Evolutionary conservation across 2,113 vertebrate species (phyloP).

Genomic region (Pogona vitticeps): DNA sequence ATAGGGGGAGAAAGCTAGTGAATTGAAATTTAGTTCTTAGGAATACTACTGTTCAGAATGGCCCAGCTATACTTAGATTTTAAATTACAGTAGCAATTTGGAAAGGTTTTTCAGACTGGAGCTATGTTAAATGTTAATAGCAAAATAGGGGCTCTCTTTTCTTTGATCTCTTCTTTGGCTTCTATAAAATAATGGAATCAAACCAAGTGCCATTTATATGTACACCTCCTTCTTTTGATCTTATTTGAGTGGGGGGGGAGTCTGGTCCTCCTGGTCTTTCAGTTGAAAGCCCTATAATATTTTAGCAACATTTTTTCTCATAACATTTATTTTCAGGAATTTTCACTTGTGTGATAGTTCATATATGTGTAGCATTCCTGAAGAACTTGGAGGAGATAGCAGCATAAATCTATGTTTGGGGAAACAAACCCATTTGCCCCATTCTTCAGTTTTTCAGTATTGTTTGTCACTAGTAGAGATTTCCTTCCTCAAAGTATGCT

Average conservation of each 20-base stretch:
- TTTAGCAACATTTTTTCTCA: constrained; percentile 37
- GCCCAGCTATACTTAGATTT: constrained; percentile 61
- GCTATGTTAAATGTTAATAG: constrained; percentile 73
- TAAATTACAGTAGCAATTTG: constrained; percentile 74
- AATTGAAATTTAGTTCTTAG: constrained; percentile 66
- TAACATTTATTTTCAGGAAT: constrained; percentile 39
- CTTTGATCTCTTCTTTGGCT: constrained; percentile 73
- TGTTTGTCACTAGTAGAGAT: not conserved
- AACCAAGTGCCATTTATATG: constrained; percentile 71
- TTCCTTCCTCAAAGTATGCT: not conserved
- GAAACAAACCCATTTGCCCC: not conserved
- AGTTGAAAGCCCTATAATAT: constrained; percentile 39
- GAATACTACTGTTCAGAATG: constrained; percentile 59
- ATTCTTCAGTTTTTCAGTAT: not conserved
- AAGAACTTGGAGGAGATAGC: not conserved
- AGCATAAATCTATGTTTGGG: not conserved
- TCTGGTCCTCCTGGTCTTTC: constrained; percentile 24
- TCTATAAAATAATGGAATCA: constrained; percentile 75
- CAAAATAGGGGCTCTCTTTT: constrained; percentile 70
- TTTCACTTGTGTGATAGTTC: constrained; percentile 13
- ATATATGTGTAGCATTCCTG: constrained; percentile 14
- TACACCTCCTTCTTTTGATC: constrained; percentile 80
- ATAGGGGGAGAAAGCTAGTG: constrained; percentile 34
- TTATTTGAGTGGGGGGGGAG: constrained; percentile 18
- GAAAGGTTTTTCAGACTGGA: constrained; percentile 76